Evolutionary conservation across 2,113 vertebrate genomes (phyloP).

Genomic region (Cinclus mexicanus): DNA sequence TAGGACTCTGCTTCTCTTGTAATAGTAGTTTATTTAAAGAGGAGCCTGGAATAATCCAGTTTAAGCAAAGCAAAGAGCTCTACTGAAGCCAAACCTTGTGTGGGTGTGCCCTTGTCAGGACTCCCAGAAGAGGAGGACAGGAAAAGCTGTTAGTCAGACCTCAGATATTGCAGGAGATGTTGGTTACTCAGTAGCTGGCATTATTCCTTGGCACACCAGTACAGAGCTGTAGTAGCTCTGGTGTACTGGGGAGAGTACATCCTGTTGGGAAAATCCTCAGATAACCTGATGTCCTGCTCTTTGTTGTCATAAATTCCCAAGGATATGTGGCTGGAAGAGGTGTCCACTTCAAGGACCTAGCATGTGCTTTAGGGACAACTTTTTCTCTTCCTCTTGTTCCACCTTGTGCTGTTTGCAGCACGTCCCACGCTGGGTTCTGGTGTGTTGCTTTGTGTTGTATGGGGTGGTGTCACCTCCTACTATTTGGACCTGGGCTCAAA

Average conservation of each 20-base stretch:
- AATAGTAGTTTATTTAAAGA: conserved; percentile 56
- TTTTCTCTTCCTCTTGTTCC: background rate
- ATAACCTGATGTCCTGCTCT: background rate
- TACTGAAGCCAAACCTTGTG: conserved; percentile 18
- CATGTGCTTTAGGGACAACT: background rate
- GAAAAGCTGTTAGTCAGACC: conserved; percentile 34
- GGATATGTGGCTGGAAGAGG: background rate
- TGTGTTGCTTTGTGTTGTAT: background rate
- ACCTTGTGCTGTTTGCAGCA: background rate
- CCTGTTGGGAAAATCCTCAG: background rate
- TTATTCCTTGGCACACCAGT: background rate
- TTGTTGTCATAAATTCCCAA: background rate
- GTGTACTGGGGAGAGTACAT: background rate
- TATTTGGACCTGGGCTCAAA: background rate
- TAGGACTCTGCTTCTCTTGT: conserved; percentile 11
- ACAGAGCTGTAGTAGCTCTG: background rate
- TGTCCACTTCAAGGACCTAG: background rate
- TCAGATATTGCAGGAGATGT: background rate
- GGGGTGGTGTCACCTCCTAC: background rate
- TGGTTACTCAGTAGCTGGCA: conserved; percentile 31
- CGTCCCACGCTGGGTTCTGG: background rate
- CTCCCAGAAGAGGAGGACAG: conserved; percentile 32
- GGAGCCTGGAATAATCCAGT: conserved; percentile 54
- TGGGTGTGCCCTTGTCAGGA: conserved; percentile 51
- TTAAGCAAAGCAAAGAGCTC: conserved; percentile 47